Conservation (phyloP, 2,888 invertebrate genomes). For the Diadegma fenestrale region DNA sequence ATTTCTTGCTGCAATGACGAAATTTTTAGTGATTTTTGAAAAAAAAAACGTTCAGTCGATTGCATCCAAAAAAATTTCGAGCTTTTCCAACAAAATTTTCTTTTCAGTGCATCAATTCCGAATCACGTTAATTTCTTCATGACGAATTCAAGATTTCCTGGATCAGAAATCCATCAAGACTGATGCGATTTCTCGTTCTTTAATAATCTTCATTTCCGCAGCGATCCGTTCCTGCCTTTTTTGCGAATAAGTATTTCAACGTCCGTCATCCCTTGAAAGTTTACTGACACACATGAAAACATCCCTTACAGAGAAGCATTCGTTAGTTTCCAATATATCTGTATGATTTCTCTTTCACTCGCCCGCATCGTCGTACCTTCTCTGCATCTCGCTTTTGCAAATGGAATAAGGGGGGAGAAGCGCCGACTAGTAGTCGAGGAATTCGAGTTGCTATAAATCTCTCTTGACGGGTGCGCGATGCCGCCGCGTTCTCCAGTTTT, state of each 20-base stretch:
- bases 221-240: background rate
- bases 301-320: background rate
- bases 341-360: slow-evolving; percentile 48
- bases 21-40: no score
- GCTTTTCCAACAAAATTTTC: no score
- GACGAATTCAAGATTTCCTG: no score
- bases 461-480: slow-evolving; percentile 84
- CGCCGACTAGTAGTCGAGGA: slow-evolving; percentile 84
- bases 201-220: background rate
- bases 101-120: no score
- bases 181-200: no score
- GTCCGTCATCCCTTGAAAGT: slow-evolving; percentile 69
- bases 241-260: slow-evolving; percentile 39
- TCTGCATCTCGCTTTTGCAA: slow-evolving; percentile 62
- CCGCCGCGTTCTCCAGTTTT: slow-evolving; percentile 77
- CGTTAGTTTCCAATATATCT: slow-evolving; percentile 2
- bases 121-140: background rate
- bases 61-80: no score
- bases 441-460: slow-evolving; percentile 85
- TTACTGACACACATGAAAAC: slow-evolving; percentile 34
- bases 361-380: slow-evolving; percentile 55
- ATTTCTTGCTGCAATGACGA: no score
- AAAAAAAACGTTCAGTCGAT: no score
- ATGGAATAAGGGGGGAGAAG: slow-evolving; percentile 43
- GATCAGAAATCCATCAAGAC: no score